Percentiles rank a stretch among this genome's conserved stretches.
phyloP scores from a whole-genome alignment of 2,113 vertebrate species.

The Petaurus breviceps region DNA sequence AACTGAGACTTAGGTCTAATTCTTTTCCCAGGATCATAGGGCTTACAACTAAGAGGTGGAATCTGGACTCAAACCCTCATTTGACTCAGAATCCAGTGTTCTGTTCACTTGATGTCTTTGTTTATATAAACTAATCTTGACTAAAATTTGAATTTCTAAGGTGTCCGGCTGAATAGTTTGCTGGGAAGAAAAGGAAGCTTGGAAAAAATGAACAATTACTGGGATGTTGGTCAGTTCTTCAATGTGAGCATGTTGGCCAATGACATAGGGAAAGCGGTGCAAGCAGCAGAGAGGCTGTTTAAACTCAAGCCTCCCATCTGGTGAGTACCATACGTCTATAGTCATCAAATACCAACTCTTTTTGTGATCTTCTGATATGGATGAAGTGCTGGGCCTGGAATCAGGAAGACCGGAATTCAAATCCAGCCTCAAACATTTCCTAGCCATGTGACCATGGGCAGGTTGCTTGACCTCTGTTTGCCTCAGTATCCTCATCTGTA shows the following conservation, averaged over 20 bases:
- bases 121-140: conserved; percentile 23
- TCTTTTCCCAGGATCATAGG: not conserved
- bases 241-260: conserved; percentile 93
- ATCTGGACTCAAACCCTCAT: not conserved
- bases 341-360: not conserved
- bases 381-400: too few relatives aligned
- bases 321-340: conserved; percentile 82
- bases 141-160: conserved; percentile 82
- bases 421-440: not conserved
- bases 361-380: not conserved
- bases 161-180: conserved; percentile 93
- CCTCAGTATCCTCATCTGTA: not conserved
- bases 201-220: conserved; percentile 98
- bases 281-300: conserved; percentile 96
- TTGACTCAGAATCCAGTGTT: not conserved
- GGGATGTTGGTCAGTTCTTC: conserved; percentile 97
- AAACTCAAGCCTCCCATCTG: conserved; percentile 95
- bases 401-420: not conserved
- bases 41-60: not conserved
- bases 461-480: not conserved
- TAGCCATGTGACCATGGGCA: not conserved
- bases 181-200: conserved; percentile 95
- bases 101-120: not conserved
- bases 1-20: not conserved
- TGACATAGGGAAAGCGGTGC: conserved; percentile 93